Conservation (phyloP, 2,888 invertebrate species). For the Troides oblongomaculatus region DNA sequence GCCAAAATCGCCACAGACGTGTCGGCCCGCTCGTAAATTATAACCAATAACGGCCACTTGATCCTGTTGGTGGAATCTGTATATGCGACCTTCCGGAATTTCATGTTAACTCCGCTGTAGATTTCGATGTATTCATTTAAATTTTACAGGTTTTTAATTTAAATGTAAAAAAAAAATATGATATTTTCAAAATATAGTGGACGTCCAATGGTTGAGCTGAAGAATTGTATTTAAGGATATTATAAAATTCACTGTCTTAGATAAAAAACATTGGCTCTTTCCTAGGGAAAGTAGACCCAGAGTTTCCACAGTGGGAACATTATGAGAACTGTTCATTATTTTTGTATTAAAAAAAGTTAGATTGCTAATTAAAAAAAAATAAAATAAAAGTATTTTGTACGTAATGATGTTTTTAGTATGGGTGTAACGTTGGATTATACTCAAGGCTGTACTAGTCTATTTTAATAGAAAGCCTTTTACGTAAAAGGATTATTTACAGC, state of each 20-base stretch:
- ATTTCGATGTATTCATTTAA: too few species aligned
- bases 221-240: too few species aligned
- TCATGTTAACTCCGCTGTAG: background rate
- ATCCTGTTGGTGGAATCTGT: background rate
- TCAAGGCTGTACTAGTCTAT: slow-evolving; percentile 31
- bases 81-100: background rate
- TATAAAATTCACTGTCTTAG: too few species aligned
- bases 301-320: too few species aligned
- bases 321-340: too few species aligned
- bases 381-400: background rate
- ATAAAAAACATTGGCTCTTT: too few species aligned
- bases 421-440: slow-evolving; percentile 29
- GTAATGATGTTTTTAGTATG: background rate
- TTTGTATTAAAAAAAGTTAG: background rate
- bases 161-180: too few species aligned
- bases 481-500: slow-evolving; percentile 19
- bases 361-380: background rate
- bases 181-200: too few species aligned
- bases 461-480: slow-evolving; percentile 22
- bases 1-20: slow-evolving; percentile 40
- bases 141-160: too few species aligned
- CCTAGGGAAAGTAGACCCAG: too few species aligned
- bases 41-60: slow-evolving; percentile 26
- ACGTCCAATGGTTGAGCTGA: too few species aligned
- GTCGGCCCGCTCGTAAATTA: slow-evolving; percentile 33